Base-by-base conservation (phyloP, 2,888 invertebrate genomes). In the Lasioglossum morio region DNA sequence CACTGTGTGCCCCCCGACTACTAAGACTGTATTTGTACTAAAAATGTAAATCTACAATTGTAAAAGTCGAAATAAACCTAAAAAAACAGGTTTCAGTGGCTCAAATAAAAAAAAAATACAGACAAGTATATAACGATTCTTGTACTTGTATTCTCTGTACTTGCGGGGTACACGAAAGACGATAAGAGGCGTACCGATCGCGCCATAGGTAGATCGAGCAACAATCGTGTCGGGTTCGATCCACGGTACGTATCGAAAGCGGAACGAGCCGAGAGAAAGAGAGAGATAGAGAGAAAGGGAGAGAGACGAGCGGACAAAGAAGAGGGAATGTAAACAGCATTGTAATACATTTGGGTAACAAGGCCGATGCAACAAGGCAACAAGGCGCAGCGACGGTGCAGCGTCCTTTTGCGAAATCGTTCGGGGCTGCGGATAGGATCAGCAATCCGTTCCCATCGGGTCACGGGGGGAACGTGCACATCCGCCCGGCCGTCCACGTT, bases 401-500 rank as follows among this genome's bases (percentile, higher is more conserved):
- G 78, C 87, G 87, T 85, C 74, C 77, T 74, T 82, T 69, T 69
- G 34, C 69, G 69, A 69, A 69, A 69, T 69, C 69, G 10, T 23
- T 69, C 66, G 23, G 23, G 19, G 66, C 7, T 60, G 30, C 46
- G 83, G 79, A 85, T 78, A 85, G 78, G 82, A 87, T 89, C 89
- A 72, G 85, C 81, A 80, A 91, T 91, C 85, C 75, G 48, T 85
- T 89, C 85, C 87, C 91, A 87, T 91, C 83, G 89, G 86, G 82
- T 89, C 88, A 85, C 79, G 3, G 40, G 85, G 85, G 88, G 40
- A 74, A 82, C 82, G 43, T 37, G 79, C 72, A 53, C 72, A 66
- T 57, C 34, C 73, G 34, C 60, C 53, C 81, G 70, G n/a, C 57
- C 30, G 30, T 81, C 76, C 79, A 82, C 79, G 82, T 82, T 63